These are phyloP conservation scores for Chironomus riparius DNA, from an alignment of 2,888 invertebrate species.

Conservation along the genomic window DNA sequence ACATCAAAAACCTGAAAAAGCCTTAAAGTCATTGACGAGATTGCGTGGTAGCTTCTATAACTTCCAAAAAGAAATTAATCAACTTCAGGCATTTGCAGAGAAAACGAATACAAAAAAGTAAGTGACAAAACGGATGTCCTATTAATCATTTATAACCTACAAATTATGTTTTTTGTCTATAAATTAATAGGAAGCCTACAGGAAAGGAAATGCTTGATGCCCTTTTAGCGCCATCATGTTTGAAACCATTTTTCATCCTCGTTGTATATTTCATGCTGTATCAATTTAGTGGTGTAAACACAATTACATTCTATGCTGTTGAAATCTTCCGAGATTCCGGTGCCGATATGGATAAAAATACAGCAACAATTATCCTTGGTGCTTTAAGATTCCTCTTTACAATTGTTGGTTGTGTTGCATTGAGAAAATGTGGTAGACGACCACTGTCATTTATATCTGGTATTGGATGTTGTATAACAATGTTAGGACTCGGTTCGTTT, in stretches of 20 bases:
- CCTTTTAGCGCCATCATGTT: conserved; percentile 50
- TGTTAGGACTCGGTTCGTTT: conserved; percentile 52
- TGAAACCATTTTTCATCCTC: conserved; percentile 55
- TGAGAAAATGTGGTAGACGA: conserved; percentile 51
- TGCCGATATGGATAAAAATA: conserved; percentile 48
- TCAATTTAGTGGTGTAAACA: conserved; percentile 62
- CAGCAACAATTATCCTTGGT: conserved; percentile 53
- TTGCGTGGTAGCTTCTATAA: conserved; percentile 54
- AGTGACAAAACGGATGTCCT: conserved; percentile 9
- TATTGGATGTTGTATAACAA: conserved; percentile 53
- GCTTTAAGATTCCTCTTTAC: conserved; percentile 53
- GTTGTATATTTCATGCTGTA: conserved; percentile 58
- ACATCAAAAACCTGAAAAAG: conserved; percentile 50
- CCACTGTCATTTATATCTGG: conserved; percentile 56
- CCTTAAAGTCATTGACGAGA: conserved; percentile 49
- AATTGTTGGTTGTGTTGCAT: conserved; percentile 51
- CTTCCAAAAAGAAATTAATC: conserved; percentile 52
- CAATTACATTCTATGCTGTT: conserved; percentile 59
- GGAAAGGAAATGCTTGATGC: conserved; percentile 48
- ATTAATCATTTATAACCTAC: no score
- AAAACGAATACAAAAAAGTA: conserved; percentile 50
- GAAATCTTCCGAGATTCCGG: conserved; percentile 56
- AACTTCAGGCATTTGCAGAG: conserved; percentile 51
- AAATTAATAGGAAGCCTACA: conserved; percentile 28
- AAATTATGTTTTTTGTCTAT: no score